Evolutionary conservation across 2,797 vertebrate species (phyloP), one percentile per base, ranked within the genome.

Genomic region (Alfaro cultratus): DNA sequence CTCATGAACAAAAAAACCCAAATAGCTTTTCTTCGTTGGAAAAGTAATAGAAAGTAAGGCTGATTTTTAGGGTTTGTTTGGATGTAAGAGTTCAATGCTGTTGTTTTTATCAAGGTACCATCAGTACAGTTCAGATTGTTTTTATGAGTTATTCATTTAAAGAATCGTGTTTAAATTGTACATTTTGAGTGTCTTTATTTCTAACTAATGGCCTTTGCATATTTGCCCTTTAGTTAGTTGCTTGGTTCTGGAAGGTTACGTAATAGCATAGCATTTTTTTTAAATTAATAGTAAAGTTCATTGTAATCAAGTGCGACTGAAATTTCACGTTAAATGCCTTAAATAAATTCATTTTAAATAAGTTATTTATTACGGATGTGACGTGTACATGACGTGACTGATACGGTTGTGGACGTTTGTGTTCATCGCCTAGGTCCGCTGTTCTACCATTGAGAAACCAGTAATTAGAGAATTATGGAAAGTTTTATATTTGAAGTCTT

Each of bases 291-390:
- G 13, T 60, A 29, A 5, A 34, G 5, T 34, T 18, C 18, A 11
- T 29, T 15, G 6, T 70, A n/a, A 12, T 43, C 10, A 43, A 26
- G 18, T 39, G 1, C 21, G 36, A 31, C 10, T 23, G 47, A 23
- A 36, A 74, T 39, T 13, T 47, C 5, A 45, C 41, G 23, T 15
- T 18, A 9, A 73, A 73, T 36, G 16, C 16, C 16, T 49, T 23
- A 11, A 47, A 9, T 31, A 12, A 10, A 39, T 11, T 5, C 39
- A 39, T 39, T 26, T 68, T 68, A 5, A 68, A 41, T 23, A 39
- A 85, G 91, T 92, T 89, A 89, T 1, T 75, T 47, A 51, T 80
- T 49, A 68, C 87, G 85, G 87, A 90, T n/a, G 80, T 91, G 89
- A 92, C 91, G 90, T 67, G 34, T n/a, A 6, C 16, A 0, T 4